Evolutionary conservation across 1,140 invertebrate genomes (phyloP).

Genomic region (Lysiphlebus fabarum): DNA sequence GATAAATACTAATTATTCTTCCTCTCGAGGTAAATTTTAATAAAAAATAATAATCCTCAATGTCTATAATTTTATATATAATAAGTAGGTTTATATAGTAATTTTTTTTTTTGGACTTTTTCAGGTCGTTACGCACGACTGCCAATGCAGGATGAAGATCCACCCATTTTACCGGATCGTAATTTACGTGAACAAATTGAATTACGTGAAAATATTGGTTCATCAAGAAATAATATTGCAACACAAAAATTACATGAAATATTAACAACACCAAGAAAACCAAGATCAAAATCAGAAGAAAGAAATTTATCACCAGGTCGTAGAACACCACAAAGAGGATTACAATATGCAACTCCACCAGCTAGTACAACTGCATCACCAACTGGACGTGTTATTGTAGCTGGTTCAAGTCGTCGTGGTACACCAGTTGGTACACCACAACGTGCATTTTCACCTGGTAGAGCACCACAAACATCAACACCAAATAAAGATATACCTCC

Average conservation of each 20-base stretch:
- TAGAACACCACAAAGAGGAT: slow-evolving; percentile 50
- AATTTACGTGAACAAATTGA: slow-evolving; percentile 20
- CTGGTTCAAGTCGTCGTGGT: slow-evolving; percentile 22
- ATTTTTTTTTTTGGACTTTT: slow-evolving; percentile 11
- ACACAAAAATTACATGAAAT: slow-evolving; percentile 74
- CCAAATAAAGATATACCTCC: slow-evolving; percentile 50
- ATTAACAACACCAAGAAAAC: slow-evolving; percentile 66
- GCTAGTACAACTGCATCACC: slow-evolving; percentile 41
- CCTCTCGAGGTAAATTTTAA: slow-evolving; percentile 20
- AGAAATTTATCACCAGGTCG: slow-evolving; percentile 44
- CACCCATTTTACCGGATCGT: slow-evolving; percentile 26
- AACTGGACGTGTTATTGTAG: slow-evolving; percentile 28
- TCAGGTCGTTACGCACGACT: slow-evolving; percentile 48
- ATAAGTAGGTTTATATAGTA: too few species aligned
- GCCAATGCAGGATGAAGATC: slow-evolving; percentile 37
- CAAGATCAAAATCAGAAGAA: slow-evolving; percentile 47
- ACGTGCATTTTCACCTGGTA: slow-evolving; percentile 32
- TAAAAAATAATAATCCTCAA: too few species aligned
- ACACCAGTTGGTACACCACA: slow-evolving; percentile 43
- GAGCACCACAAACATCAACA: slow-evolving; percentile 45
- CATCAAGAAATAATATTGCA: slow-evolving; percentile 61
- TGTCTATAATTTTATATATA: too few species aligned
- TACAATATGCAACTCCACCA: slow-evolving; percentile 37
- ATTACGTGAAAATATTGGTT: slow-evolving; percentile 32
- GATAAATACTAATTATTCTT: slow-evolving; percentile 7